Evolutionary conservation across 2,113 vertebrate species (phyloP).

Genomic region (Gopherus evgoodei): DNA sequence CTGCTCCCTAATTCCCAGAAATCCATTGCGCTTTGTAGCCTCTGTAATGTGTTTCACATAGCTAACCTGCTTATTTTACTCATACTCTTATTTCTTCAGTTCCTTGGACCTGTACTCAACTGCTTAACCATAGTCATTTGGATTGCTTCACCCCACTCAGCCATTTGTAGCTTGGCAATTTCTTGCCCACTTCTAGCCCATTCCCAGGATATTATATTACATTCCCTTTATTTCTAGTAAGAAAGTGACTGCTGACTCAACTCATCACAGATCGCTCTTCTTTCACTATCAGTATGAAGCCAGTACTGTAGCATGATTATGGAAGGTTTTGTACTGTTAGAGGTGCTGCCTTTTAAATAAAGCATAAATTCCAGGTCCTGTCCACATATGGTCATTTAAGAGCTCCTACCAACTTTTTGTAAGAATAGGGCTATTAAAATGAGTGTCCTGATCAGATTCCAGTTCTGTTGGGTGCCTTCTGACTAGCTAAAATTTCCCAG

Average conservation of each 20-base stretch:
- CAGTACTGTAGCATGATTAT: background rate
- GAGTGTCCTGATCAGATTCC: background rate
- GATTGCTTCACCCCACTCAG: background rate
- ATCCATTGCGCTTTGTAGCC: background rate
- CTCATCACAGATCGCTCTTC: background rate
- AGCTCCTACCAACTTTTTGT: background rate
- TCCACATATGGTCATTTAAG: background rate
- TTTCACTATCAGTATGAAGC: background rate
- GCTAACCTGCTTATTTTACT: background rate
- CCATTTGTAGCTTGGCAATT: accelerated
- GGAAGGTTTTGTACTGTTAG: background rate
- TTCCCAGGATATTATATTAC: background rate
- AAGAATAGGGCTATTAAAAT: background rate
- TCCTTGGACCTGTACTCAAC: background rate
- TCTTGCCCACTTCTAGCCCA: background rate
- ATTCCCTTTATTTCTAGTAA: slow-evolving; percentile 2
- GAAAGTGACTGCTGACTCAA: background rate
- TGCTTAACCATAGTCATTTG: background rate
- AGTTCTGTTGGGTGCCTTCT: background rate
- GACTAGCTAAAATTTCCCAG: background rate
- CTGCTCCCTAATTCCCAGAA: slow-evolving; percentile 57
- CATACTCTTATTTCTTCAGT: background rate
- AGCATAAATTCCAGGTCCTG: background rate
- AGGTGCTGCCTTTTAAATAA: background rate
- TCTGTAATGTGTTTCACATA: background rate